Evolutionary conservation across 2,113 vertebrate species (phyloP), one percentile per base, ranked within the genome.

Genomic region (Nibea albiflora): DNA sequence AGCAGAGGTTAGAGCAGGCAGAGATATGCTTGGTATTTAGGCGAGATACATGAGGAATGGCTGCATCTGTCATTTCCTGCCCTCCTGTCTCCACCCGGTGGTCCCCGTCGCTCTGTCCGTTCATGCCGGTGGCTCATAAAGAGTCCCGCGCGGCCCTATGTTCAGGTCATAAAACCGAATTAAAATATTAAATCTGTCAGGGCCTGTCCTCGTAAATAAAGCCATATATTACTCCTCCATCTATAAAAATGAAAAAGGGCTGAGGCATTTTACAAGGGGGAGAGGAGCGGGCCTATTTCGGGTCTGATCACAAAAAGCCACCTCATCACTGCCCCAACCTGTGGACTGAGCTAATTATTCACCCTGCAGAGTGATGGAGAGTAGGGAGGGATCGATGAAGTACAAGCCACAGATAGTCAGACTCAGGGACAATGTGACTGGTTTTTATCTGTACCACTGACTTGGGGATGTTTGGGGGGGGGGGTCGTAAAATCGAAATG

Each of bases 111-210:
- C 83, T 88, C 61, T 24, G 66, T 76, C 84, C 83, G 50, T 57
- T 79, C 77, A 52, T 84, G 84, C 73, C 46, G 35, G 47, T 47
- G 89, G 87, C 91, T 89, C 89, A 88, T 95, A 95, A 95, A 95
- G 86, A 85, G 90, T 82, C 68, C 73, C 49, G 85, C 86, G 81
- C 84, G 80, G 88, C 91, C 93, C 91, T 83, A 78, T 91, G 91
- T 94, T 93, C 86, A 14, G 84, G 90, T 90, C 92, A 73, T 95
- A 95, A 95, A 95, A 93, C 79, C 84, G 73, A 95, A 95, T 95
- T 95, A 95, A 95, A 95, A 95, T 95, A 95, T 95, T 95, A 95
- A 95, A 95, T 95, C 94, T 95, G 94, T 93, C 94, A 90, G 82
- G 81, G 63, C 80, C 81, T 86, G 89, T 92, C 89, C 94, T 94